A percentile compares a stretch with the other conserved stretches of the same genome.
Evolutionary conservation across 2,113 vertebrate genomes (phyloP).

Genomic region (Apteryx mantelli): DNA sequence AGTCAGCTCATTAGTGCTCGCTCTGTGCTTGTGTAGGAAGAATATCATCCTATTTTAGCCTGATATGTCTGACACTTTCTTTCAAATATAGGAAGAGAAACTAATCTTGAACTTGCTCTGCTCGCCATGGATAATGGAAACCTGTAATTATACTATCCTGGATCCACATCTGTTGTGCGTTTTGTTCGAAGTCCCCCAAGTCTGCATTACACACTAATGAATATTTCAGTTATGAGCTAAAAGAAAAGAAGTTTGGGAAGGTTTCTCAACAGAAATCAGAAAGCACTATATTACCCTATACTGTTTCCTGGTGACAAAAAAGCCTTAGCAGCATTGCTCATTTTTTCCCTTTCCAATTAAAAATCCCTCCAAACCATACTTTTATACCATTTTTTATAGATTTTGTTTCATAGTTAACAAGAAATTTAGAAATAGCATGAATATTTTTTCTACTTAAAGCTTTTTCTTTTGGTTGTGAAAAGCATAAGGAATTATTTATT

Average conservation of each 20-base stretch:
- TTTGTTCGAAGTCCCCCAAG: constrained; percentile 5
- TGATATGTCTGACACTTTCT: constrained; percentile 70
- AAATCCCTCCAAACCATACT: background rate
- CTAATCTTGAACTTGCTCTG: constrained; percentile 43
- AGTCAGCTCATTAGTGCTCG: constrained; percentile 68
- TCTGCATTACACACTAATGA: background rate
- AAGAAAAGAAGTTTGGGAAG: background rate
- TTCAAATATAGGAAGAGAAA: constrained; percentile 67
- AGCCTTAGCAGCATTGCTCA: background rate
- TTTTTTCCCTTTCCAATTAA: background rate
- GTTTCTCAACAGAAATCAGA: background rate
- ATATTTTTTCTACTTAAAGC: background rate
- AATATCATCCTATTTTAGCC: constrained; percentile 52
- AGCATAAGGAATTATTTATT: background rate
- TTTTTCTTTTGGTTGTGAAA: too few relatives aligned
- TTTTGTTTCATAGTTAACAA: background rate
- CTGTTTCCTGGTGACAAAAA: background rate
- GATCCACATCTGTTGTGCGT: background rate
- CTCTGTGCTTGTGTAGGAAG: constrained; percentile 54
- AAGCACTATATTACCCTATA: background rate
- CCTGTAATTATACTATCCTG: constrained; percentile 60
- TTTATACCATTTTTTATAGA: background rate
- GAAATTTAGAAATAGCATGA: background rate
- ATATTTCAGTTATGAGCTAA: constrained; percentile 35
- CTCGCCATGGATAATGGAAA: constrained; percentile 43